Percentiles rank a stretch among this genome's conserved stretches.
These are phyloP conservation scores for Pteronotus mesoamericanus DNA, from an alignment of 2,797 vertebrate genomes.

Conservation along the genomic window DNA sequence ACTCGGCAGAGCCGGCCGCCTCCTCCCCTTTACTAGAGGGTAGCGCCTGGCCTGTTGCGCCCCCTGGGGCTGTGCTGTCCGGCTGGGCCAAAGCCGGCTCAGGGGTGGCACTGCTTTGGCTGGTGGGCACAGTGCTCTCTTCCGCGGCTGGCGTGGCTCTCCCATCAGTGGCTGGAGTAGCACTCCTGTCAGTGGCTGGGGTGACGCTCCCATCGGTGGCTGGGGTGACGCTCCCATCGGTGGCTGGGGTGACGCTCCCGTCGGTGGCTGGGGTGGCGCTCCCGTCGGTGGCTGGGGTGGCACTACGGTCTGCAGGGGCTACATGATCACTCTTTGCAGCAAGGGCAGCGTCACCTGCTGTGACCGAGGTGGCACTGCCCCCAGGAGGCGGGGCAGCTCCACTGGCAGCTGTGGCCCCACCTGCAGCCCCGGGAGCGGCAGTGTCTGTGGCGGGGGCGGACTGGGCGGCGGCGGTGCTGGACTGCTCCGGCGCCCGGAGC, in stretches of 20 bases:
- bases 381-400: conserved; percentile 52
- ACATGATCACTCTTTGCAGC: conserved; percentile 69
- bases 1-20: conserved; percentile 77
- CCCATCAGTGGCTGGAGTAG: conserved; percentile 74
- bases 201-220: conserved; percentile 66
- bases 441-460: conserved; percentile 67
- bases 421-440: conserved; percentile 59
- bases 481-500: conserved; percentile 90
- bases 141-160: conserved; percentile 73
- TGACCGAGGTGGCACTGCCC: conserved; percentile 49
- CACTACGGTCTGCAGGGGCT: conserved; percentile 73
- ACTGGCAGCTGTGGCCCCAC: conserved; percentile 23
- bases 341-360: conserved; percentile 51
- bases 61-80: conserved; percentile 74
- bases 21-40: conserved; percentile 87
- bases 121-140: conserved; percentile 65
- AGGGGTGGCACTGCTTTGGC: conserved; percentile 66
- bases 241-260: conserved; percentile 71
- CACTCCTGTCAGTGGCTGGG: conserved; percentile 74
- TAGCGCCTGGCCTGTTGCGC: conserved; percentile 77
- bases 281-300: conserved; percentile 73
- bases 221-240: conserved; percentile 73
- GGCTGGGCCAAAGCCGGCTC: conserved; percentile 67
- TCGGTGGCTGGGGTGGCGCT: conserved; percentile 73
- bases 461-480: conserved; percentile 78